phyloP scores from a whole-genome alignment of 2,113 vertebrate species.

The Dicrurus megarhynchus region DNA sequence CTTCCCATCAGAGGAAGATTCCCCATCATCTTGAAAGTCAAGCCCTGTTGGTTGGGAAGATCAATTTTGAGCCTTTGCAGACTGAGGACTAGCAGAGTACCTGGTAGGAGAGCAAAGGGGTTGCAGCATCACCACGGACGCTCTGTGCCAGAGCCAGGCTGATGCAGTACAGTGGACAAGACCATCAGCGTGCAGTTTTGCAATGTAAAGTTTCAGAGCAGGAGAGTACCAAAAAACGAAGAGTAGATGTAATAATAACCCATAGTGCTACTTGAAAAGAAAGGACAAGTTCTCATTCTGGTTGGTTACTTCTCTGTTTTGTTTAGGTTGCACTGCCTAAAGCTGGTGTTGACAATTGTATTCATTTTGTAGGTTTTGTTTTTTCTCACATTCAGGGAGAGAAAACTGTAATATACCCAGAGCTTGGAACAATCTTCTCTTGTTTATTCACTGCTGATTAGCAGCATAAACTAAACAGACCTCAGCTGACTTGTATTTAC shows the following conservation, averaged over 20 bases:
- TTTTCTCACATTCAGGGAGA: background rate
- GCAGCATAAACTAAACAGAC: background rate
- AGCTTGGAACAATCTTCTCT: background rate
- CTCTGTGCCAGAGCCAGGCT: background rate
- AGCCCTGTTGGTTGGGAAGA: background rate
- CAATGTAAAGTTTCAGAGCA: background rate
- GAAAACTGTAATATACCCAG: background rate
- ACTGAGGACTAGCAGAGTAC: background rate
- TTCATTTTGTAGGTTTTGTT: background rate
- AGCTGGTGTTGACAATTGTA: background rate
- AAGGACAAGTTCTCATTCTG: background rate
- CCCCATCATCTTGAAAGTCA: background rate
- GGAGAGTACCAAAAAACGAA: background rate
- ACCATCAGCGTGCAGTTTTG: background rate
- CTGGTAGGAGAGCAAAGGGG: background rate
- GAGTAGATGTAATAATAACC: background rate
- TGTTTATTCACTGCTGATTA: conserved; percentile 20
- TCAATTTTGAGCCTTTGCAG: background rate
- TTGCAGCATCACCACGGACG: accelerated
- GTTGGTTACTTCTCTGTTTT: background rate
- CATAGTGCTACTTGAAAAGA: background rate
- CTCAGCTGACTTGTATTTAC: background rate
- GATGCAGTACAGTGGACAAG: background rate
- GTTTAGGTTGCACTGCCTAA: background rate
- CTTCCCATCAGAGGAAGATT: background rate